Base-by-base conservation (phyloP, 2,888 invertebrate species). In the Drosophila mimetica region DNA sequence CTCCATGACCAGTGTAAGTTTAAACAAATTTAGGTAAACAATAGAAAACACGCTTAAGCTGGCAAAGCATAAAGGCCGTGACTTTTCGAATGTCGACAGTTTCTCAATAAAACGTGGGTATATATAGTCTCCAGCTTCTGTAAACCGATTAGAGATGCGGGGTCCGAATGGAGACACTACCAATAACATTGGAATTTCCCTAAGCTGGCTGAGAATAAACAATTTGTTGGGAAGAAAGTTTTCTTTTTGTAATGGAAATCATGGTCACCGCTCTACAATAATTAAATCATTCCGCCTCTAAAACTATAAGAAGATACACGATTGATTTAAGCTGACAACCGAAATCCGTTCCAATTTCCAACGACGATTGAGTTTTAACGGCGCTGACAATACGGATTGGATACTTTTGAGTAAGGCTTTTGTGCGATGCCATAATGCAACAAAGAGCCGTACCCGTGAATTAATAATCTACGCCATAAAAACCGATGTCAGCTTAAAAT, bases 301-400 rank as follows among this genome's bases (percentile, higher is more conserved):
- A 79, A 70, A 79, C 78, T 82, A 59, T 79, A 74, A 71, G 79
- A 64, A 55, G 71, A 77, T 70, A 57, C 59, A 61, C 60, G 41
- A 79, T 71, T 71, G 83, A 79, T 66, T 72, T 85, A 82, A 82
- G 71, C 81, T 79, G 81, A 82, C 86, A 84, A 74, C 79, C 77
- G 58, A 74, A 75, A 79, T 84, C 84, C 87, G 89, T 89, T 89
- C 88, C 85, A 88, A 85, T 89, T 89, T 89, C 85, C 75, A 89
- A 89, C 77, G 79, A 71, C 86, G 84, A 86, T 88, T 87, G 79
- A 79, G 64, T 82, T 52, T 84, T 71, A 82, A 82, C 79, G 79
- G 79, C 84, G 79, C 74, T 79, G 79, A 80, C 85, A 82, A 83
- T 82, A 60, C 74, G 65, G 67, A 70, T 70, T 67, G 58, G 78